Base-by-base conservation (phyloP, 2,113 vertebrate species). In the Hippolais icterina region DNA sequence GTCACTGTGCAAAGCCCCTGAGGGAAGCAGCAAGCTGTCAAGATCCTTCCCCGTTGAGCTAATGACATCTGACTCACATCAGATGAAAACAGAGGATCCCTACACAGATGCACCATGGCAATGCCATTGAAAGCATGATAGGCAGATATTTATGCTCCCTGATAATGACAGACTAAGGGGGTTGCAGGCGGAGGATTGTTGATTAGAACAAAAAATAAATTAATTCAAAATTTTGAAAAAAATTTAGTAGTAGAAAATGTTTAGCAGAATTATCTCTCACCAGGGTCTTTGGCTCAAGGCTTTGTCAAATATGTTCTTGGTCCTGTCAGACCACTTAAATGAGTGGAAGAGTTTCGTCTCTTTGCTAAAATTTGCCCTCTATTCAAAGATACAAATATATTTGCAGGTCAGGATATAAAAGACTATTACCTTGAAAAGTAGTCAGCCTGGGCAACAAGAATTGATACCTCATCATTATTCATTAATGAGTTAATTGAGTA, bases 41-140 rank as follows among this genome's bases (percentile, higher is more conserved):
- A 87, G 31, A 63, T 90, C 77, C 42, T 72, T 91, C 76, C 76
- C 41, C 1, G 0, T 65, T 88, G 47, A 47, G 41, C 42, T 94
- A 83, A 90, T 93, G 57, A 56, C 60, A 41, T 88, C 53, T 95
- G 92, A 94, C 46, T 91, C 64, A 12, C 12, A 80, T 71, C 44
- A 83, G 79, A 69, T 52, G 44, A 93, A 92, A 94, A 90, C 60
- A 80, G 77, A 70, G 65, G 72, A 83, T 57, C 35, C 61, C 42
- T 37, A 28, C 50, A 65, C 60, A 41, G 83, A 57, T 1, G 6
- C 4, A 9, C 15, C 5, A 1, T 31, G 16, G 25, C 29, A 81
- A 49, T 72, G 23, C 10, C 4, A 5, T 5, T 5, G 8, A 23
- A n/a, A 53, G 28, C 22, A 42, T 0, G 0, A 46, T 24, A 28